phyloP scores from a whole-genome alignment of 2,888 invertebrate genomes.

The Linnaemya vulpina region DNA sequence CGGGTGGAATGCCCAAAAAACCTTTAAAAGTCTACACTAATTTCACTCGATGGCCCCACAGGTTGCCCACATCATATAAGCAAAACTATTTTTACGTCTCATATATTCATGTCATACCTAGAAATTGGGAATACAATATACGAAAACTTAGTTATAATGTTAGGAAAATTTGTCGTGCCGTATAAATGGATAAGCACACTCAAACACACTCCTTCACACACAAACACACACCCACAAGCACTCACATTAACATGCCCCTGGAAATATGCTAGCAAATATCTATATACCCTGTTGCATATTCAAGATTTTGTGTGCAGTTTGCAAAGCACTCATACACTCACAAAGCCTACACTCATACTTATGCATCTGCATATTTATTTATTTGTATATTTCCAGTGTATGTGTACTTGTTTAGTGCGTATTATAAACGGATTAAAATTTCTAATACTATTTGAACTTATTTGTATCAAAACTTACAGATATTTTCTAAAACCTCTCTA shows the following conservation, averaged over 20 bases:
- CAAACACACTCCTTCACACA: constrained; percentile 47
- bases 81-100: constrained; percentile 6
- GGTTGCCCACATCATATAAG: constrained; percentile 3
- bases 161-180: constrained; percentile 59
- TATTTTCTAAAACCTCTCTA: constrained; percentile 57
- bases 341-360: neutral
- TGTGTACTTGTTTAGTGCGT: constrained; percentile 75
- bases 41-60: neutral
- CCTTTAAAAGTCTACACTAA: neutral
- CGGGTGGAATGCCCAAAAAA: neutral
- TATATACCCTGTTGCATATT: constrained; percentile 43
- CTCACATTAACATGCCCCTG: constrained; percentile 66
- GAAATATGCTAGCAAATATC: constrained; percentile 48
- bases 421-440: constrained; percentile 82
- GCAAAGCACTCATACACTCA: constrained; percentile 8
- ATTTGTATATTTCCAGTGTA: neutral
- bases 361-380: constrained; percentile 63
- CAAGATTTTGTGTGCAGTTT: constrained; percentile 35
- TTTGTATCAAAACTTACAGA: constrained; percentile 68
- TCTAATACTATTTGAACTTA: constrained; percentile 75
- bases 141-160: constrained; percentile 59
- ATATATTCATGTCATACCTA: constrained; percentile 54
- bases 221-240: constrained; percentile 53
- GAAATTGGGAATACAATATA: constrained; percentile 49
- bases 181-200: constrained; percentile 59